Evolutionary conservation across 2,797 vertebrate species (phyloP), one percentile per base, ranked within the genome.

Genomic region (Clarias pachynema): DNA sequence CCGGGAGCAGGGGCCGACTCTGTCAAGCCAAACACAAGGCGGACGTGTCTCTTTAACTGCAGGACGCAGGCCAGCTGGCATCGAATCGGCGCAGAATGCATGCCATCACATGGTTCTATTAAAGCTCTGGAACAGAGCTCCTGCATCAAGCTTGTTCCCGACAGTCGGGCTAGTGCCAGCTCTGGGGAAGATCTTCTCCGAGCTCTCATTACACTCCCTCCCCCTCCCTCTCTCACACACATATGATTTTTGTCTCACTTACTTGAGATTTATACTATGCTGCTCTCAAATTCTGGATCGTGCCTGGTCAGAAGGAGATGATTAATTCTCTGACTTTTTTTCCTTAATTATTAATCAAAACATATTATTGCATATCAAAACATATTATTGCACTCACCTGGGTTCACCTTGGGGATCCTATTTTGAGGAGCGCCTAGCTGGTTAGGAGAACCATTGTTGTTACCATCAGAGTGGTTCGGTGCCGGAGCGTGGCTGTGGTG

Each of bases 321-420:
- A 79, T 79, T 37, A 15, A 60, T 60, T 24, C 34, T 79, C 57
- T 79, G 8, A 57, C 49, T 18, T 60, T 78, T 40, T n/a, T 62
- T 37, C 8, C n/a, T 56, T 57, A 57, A 6, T 56, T 18, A 56
- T 4, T 63, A 26, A 79, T 63, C 15, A 44, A 60, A 63, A 63
- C 8, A 40, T 18, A 63, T 26, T 31, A 26, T 2, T 57, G 62
- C 4, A 82, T n/a, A n/a, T 15, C 15, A 44, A 60, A 63, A 63
- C 8, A 40, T 18, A 63, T 26, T 31, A 26, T 2, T 57, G 62
- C 4, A 82, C 90, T 82, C 96, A 99, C 98, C 97, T 97, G 97
- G 97, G 91, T 97, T 97, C 81, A 97, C 94, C 84, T 97, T 93
- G 0, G 97, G 95, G 16, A 97, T 95, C 88, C 98, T 96, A 90